A percentile compares a stretch with the other conserved stretches of the same genome.
Conservation (phyloP, 2,113 vertebrate genomes). For the Symphodus melops region DNA sequence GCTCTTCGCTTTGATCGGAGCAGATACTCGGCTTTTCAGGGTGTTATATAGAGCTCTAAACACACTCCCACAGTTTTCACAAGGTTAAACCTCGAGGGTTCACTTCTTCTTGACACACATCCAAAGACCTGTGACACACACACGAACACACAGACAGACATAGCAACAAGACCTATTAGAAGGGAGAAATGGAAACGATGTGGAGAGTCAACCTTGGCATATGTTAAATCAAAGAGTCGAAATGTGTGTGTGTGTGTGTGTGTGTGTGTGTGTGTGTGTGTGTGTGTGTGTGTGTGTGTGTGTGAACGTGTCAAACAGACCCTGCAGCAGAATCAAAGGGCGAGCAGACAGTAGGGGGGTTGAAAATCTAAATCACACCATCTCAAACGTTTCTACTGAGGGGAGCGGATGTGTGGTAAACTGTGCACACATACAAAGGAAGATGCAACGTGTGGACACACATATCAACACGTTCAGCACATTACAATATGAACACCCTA, state of each 20-base stretch:
- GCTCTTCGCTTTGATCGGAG: constrained; percentile 43
- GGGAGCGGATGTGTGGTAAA: constrained; percentile 2
- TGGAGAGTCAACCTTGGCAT: constrained; percentile 42
- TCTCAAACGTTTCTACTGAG: constrained; percentile 36
- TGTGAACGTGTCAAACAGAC: constrained; percentile 38
- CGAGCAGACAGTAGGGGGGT: constrained; percentile 33
- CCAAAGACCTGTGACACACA: not conserved
- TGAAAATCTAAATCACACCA: constrained; percentile 38
- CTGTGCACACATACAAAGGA: constrained; percentile 19
- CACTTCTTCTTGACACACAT: constrained; percentile 40
- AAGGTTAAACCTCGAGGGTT: constrained; percentile 55
- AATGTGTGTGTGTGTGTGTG: constrained; percentile 14
- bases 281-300: not conserved
- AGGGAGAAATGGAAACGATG: constrained; percentile 28
- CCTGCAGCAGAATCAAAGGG: constrained; percentile 47
- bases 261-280: not conserved
- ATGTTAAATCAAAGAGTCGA: constrained; percentile 41
- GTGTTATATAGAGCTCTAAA: constrained; percentile 21
- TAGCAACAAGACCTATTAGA: constrained; percentile 4
- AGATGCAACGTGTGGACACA: constrained; percentile 28
- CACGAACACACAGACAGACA: constrained; percentile 11
- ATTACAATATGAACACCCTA: not conserved
- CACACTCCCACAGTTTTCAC: constrained; percentile 49
- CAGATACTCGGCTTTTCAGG: constrained; percentile 37
- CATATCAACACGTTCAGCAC: constrained; percentile 17